Conservation (phyloP, 2,113 vertebrate genomes). For the Sinocyclocheilus maitianheensis region DNA sequence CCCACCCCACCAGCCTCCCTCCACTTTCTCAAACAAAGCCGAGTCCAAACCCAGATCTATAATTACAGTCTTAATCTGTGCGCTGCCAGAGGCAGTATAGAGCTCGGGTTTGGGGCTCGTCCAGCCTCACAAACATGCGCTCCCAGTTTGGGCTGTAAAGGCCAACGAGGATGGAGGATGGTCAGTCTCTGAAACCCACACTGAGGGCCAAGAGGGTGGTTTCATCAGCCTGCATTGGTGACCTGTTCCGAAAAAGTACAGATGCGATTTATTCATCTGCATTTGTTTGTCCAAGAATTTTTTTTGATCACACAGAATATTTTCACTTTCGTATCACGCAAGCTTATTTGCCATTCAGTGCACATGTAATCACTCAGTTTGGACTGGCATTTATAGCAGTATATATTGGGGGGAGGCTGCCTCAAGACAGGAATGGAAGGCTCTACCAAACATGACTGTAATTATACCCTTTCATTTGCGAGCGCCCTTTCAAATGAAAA, state of each 20-base stretch:
- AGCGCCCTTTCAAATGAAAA: slow-evolving; percentile 33
- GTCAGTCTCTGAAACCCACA: slow-evolving; percentile 36
- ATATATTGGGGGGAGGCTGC: neutral
- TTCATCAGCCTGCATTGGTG: neutral
- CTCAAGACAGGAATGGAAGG: slow-evolving; percentile 26
- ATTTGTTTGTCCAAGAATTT: neutral
- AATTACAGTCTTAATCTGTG: slow-evolving; percentile 76
- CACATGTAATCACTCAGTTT: neutral
- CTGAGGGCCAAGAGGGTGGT: neutral
- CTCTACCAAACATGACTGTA: slow-evolving; percentile 30
- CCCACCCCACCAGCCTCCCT: slow-evolving; percentile 52
- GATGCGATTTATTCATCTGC: neutral
- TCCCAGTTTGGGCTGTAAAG: slow-evolving; percentile 63
- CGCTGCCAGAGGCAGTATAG: slow-evolving; percentile 72
- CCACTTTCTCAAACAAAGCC: slow-evolving; percentile 66
- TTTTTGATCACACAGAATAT: neutral
- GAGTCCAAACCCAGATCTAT: slow-evolving; percentile 73
- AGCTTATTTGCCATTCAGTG: neutral
- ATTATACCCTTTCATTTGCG: slow-evolving; percentile 27
- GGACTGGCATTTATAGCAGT: slow-evolving; percentile 24
- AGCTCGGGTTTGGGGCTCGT: slow-evolving; percentile 70
- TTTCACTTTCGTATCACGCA: neutral
- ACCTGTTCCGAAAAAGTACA: neutral
- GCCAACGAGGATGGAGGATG: slow-evolving; percentile 21
- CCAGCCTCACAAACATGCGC: slow-evolving; percentile 72